These are phyloP conservation scores for Lasioglossum calceatum DNA, from an alignment of 2,888 invertebrate species.

Conservation along the genomic window DNA sequence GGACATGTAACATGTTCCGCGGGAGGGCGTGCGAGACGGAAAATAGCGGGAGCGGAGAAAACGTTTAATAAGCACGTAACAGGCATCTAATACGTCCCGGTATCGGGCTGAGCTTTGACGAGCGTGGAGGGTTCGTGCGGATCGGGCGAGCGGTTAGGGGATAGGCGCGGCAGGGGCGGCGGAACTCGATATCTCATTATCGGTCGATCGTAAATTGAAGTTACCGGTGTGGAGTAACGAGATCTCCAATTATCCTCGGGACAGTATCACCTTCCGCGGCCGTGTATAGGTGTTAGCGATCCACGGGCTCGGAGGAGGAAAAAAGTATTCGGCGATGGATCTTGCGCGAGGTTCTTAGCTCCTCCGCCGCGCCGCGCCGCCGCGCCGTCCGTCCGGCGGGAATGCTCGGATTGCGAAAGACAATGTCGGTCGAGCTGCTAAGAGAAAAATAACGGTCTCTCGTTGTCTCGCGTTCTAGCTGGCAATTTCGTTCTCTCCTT, in stretches of 20 bases:
- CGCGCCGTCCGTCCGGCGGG: slow-evolving; percentile 10
- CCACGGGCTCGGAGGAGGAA: neutral
- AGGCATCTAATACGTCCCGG: slow-evolving; percentile 51
- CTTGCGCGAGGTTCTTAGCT: slow-evolving; percentile 31
- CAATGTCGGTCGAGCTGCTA: slow-evolving; percentile 32
- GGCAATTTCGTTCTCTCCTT: slow-evolving; percentile 31
- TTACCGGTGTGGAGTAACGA: slow-evolving; percentile 74
- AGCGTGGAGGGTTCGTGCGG: slow-evolving; percentile 27
- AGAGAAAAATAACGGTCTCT: slow-evolving; percentile 48
- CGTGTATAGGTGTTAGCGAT: slow-evolving; percentile 40
- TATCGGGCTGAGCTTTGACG: slow-evolving; percentile 57
- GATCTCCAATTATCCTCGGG: slow-evolving; percentile 77
- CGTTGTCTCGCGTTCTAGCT: slow-evolving; percentile 16
- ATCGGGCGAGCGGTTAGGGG: slow-evolving; percentile 17
- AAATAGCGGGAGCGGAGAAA: neutral
- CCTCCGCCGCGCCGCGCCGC: neutral
- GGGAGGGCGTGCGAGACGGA: neutral
- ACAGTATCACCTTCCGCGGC: slow-evolving; percentile 61
- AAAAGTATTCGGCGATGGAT: slow-evolving; percentile 17
- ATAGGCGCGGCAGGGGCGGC: slow-evolving; percentile 31
- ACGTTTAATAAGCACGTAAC: slow-evolving; percentile 60
- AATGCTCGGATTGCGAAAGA: slow-evolving; percentile 51
- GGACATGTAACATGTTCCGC: neutral
- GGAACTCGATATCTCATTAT: slow-evolving; percentile 75
- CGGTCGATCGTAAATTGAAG: slow-evolving; percentile 74